Evolutionary conservation across 2,113 vertebrate species (phyloP), one percentile per base, ranked within the genome.

Genomic region (Mugil cephalus): DNA sequence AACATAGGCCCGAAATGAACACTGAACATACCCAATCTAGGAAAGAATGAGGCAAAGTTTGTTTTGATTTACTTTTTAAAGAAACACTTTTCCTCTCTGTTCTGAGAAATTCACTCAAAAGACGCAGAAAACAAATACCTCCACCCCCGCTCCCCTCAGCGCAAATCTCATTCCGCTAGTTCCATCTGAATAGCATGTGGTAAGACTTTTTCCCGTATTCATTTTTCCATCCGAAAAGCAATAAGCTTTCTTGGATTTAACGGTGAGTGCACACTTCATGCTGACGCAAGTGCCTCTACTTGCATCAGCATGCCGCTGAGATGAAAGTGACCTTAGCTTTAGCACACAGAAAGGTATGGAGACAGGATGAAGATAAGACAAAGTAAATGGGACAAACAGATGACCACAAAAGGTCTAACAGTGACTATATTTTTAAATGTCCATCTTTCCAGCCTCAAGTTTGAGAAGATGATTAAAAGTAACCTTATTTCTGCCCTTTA

Each of bases 211-310:
- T 65, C n/a, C 15, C 47, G 68, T 39, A 6, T 30, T 8, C 54
- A 45, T 54, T 61, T 42, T 69, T 39, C 17, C 2, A 64, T 38
- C 40, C 19, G 77, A 72, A 80, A 62, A 51, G 3, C n/a, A 21
- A 46, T 51, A 36, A 56, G 24, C 47, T 40, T 55, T 7, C 18
- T 42, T 10, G 8, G 19, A 40, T 51, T n/a, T 51, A 45, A 24
- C 21, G 55, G 21, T 3, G 13, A 63, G 18, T 21, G 36, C 15
- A 53, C 13, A 30, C 46, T 55, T 10, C 34, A 35, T 51, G 14
- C 12, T 2, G 11, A 42, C 15, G 10, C 24, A 48, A 30, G 10
- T 55, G 42, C 13, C 36, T 82, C 8, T 35, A n/a, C 34, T 36
- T 30, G 24, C n/a, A n/a, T n/a, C n/a, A n/a, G 24, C 24, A 3